Evolutionary conservation across 2,888 invertebrate species (phyloP).

Genomic region (Odontomyia ornata): DNA sequence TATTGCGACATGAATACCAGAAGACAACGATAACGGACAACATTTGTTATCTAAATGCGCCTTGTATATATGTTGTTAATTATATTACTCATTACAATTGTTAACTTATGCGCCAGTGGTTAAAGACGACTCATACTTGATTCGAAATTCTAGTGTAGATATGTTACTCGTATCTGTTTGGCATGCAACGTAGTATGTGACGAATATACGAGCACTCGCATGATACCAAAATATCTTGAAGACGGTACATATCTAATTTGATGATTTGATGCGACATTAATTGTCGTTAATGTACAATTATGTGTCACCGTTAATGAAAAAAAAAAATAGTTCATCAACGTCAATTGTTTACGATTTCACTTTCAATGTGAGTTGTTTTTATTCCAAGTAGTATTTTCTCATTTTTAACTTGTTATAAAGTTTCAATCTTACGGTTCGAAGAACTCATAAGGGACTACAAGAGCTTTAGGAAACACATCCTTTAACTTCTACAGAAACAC

Average conservation of each 20-base stretch:
- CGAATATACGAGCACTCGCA: neutral
- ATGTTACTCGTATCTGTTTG: neutral
- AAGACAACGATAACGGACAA: constrained; percentile 18
- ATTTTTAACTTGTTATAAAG: no score
- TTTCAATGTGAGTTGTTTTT: neutral
- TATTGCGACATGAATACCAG: constrained; percentile 18
- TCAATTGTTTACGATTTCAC: constrained; percentile 28
- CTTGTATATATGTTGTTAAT: neutral
- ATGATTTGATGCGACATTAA: constrained; percentile 19
- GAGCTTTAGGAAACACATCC: no score
- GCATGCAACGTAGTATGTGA: neutral
- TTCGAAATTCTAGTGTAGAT: neutral
- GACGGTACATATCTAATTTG: neutral
- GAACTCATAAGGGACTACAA: no score
- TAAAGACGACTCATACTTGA: neutral
- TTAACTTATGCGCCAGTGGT: constrained; percentile 4
- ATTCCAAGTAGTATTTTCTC: neutral
- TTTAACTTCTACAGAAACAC: no score
- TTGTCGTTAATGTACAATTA: constrained; percentile 10
- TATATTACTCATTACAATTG: constrained; percentile 13
- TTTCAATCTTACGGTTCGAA: no score
- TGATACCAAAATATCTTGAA: constrained; percentile 7
- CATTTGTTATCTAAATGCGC: constrained; percentile 3
- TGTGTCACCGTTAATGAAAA: constrained; percentile 15
- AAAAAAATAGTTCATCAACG: neutral